A percentile compares a stretch with the other conserved stretches of the same genome.
These are phyloP conservation scores for Trichopria drosophilae DNA, from an alignment of 2,888 invertebrate genomes.

Conservation along the genomic window DNA sequence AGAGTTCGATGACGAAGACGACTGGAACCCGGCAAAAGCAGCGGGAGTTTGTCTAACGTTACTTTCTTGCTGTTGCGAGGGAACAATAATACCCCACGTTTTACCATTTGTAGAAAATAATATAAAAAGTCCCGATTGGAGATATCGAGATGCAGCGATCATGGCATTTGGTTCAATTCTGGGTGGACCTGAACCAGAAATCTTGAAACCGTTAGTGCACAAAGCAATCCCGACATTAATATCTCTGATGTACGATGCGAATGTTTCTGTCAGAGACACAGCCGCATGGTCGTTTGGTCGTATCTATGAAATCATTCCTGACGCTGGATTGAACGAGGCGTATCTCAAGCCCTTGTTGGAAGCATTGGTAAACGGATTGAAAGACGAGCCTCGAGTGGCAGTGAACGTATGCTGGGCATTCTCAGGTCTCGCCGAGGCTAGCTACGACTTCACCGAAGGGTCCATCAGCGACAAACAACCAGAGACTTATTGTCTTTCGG, in stretches of 20 bases:
- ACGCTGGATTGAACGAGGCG: conserved; percentile 86
- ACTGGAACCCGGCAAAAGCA: conserved; percentile 99
- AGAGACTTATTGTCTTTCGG: conserved; percentile 90
- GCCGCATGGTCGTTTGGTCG: conserved; percentile 98
- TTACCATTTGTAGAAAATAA: conserved; percentile 95
- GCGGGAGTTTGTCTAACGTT: conserved; percentile 99
- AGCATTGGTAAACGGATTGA: conserved; percentile 81
- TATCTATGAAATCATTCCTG: conserved; percentile 96
- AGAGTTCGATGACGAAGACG: conserved; percentile 96
- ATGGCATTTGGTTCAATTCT: conserved; percentile 97
- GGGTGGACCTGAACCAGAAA: conserved; percentile 85
- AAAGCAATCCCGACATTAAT: conserved; percentile 97
- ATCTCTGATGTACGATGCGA: conserved; percentile 89
- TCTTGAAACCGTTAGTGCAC: conserved; percentile 90
- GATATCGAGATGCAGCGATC: conserved; percentile 91
- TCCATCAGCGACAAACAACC: conserved; percentile 72
- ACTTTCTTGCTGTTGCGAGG: conserved; percentile 94
- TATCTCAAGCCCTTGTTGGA: conserved; percentile 81
- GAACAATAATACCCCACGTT: conserved; percentile 93
- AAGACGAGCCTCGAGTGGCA: conserved; percentile 94
- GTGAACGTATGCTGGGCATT: conserved; percentile 99
- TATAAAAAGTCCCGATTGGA: conserved; percentile 91
- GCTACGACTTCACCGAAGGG: conserved; percentile 82
- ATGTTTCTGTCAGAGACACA: conserved; percentile 94
- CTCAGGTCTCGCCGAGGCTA: conserved; percentile 93